phyloP scores from a whole-genome alignment of 1,140 invertebrate species.

The Anoplolepis gracilipes region DNA sequence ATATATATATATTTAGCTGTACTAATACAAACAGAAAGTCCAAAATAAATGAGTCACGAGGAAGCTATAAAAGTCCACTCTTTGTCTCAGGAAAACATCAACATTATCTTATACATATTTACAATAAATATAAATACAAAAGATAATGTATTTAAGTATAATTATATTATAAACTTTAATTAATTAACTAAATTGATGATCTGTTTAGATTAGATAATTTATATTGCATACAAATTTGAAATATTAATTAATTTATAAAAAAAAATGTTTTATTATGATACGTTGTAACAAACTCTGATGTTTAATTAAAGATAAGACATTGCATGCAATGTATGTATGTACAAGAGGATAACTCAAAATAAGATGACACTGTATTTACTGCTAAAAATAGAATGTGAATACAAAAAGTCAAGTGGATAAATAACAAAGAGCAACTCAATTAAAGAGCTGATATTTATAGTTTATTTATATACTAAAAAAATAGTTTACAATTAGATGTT shows the following conservation, averaged over 20 bases:
- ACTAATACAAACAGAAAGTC: not conserved
- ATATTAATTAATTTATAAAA: not conserved
- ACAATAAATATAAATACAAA: not conserved
- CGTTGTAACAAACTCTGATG: not conserved
- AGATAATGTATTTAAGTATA: not conserved
- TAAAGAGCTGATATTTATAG: not conserved
- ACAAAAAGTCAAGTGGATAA: not conserved
- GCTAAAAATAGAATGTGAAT: not conserved
- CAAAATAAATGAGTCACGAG: constrained; percentile 8
- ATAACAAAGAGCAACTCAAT: not conserved
- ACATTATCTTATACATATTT: not conserved
- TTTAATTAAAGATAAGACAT: not conserved
- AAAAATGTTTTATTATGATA: not conserved
- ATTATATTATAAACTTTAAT: not conserved
- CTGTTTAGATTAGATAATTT: not conserved
- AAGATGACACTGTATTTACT: not conserved
- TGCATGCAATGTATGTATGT: not conserved
- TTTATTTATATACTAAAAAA: not conserved
- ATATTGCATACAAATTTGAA: not conserved
- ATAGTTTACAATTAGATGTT: not conserved
- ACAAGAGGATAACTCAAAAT: not conserved
- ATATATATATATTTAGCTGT: not conserved
- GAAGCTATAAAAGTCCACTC: not conserved
- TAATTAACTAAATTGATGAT: not conserved
- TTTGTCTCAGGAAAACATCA: too few species aligned